Conservation (phyloP, 2,113 vertebrate genomes). For the Albula goreensis region DNA sequence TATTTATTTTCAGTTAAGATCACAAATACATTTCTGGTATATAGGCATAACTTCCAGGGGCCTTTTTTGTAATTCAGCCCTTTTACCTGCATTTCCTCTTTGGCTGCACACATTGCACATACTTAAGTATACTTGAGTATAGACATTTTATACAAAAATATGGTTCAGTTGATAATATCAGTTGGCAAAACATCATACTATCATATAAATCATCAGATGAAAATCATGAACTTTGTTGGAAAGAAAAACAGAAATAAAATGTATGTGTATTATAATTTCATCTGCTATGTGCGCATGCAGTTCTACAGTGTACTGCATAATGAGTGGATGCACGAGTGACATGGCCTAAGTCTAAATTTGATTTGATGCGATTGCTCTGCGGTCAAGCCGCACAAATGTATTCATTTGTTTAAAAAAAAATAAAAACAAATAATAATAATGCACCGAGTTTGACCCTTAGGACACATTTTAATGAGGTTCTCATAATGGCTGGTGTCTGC, state of each 20-base stretch:
- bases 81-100: background rate
- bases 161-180: too few relatives aligned
- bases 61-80: background rate
- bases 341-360: background rate
- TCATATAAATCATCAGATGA: too few relatives aligned
- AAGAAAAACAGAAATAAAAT: too few relatives aligned
- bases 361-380: background rate
- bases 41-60: background rate
- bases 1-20: background rate
- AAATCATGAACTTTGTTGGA: too few relatives aligned
- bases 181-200: too few relatives aligned
- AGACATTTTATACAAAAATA: too few relatives aligned
- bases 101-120: background rate
- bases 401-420: background rate
- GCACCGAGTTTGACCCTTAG: conserved; percentile 34
- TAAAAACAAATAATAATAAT: too few relatives aligned
- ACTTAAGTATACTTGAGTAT: background rate
- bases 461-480: conserved; percentile 43
- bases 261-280: too few relatives aligned
- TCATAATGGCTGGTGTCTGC: background rate
- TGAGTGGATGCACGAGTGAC: too few relatives aligned
- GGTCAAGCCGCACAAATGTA: background rate
- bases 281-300: too few relatives aligned
- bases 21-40: background rate
- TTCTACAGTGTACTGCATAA: too few relatives aligned